phyloP scores from a whole-genome alignment of 2,888 invertebrate species.

The Agrotis exclamationis region DNA sequence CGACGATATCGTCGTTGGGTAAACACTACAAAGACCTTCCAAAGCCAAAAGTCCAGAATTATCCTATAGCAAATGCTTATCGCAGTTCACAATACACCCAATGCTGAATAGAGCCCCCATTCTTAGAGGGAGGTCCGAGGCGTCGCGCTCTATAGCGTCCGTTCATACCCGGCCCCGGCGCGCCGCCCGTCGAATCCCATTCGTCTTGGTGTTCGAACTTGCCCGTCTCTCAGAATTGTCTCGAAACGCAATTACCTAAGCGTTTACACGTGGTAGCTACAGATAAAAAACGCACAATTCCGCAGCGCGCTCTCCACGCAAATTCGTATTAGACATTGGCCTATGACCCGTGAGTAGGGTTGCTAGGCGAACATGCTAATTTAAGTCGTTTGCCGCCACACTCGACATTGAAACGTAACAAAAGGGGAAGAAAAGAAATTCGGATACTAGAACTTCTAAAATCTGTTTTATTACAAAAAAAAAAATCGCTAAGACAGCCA shows the following conservation, averaged over 20 bases:
- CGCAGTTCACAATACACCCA: neutral
- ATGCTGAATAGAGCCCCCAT: constrained; percentile 10
- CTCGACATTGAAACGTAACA: constrained; percentile 30
- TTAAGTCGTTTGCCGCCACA: constrained; percentile 32
- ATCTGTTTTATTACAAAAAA: constrained; percentile 15
- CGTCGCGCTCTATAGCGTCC: constrained; percentile 28
- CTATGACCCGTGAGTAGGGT: constrained; percentile 62
- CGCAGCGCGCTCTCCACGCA: constrained; percentile 24
- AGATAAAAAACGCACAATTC: constrained; percentile 52
- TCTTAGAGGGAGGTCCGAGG: neutral
- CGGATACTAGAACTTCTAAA: constrained; percentile 1
- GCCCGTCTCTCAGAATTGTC: constrained; percentile 45
- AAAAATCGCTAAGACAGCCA: constrained; percentile 17
- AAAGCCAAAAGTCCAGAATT: no score
- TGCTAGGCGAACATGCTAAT: constrained; percentile 54
- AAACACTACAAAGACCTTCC: neutral
- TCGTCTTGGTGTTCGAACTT: constrained; percentile 48
- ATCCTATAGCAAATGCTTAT: neutral
- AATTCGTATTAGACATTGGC: constrained; percentile 66
- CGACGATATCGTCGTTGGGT: no score
- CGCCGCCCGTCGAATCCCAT: constrained; percentile 40
- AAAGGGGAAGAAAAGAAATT: constrained; percentile 20
- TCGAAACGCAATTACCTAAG: constrained; percentile 56
- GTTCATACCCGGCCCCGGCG: constrained; percentile 22
- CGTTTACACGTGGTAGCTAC: constrained; percentile 51